Base-by-base conservation (phyloP, 2,113 vertebrate species). In the Ochotona curzoniae region DNA sequence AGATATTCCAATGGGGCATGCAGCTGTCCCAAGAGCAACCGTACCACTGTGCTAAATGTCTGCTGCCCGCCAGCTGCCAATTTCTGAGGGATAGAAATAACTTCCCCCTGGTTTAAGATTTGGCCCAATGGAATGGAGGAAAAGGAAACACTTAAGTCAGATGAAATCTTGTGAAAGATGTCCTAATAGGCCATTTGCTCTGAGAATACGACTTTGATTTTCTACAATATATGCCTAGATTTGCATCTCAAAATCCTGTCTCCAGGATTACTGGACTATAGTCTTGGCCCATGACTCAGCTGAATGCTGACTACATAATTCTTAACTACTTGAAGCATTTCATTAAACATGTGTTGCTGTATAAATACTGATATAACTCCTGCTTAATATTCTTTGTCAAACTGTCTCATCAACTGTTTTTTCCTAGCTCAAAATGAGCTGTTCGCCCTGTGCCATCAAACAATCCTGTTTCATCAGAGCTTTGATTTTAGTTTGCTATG, bases 221-320 rank as follows among this genome's bases (percentile, higher is more conserved):
- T 93, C 66, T 93, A 61, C 1, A 86, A 14, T 9, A 32, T 61
- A 30, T 93, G 9, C 0, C n/a, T 73, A 12, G 4, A 69, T 95
- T 95, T 96, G 71, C 85, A 95, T 85, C 83, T 93, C 79, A 83
- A 96, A 94, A 95, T 28, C 83, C 60, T 75, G 85, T 81, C 60
- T 96, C 38, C 28, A 87, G 21, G 69, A 70, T 82, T 30, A 28
- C 3, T 74, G 13, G 91, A 57, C 54, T 38, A 14, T 75, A 35
- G 57, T 49, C 30, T 90, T 69, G 69, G 76, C 26, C 61, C 13
- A 51, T 44, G 54, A 89, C 75, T 93, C 71, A 78, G 28, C 2
- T 94, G 54, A 88, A 67, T 44, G 49, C 17, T 49, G 71, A 93
- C 35, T 51, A 51, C 1, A 54, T 3, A 64, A 82, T 32, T 87